These are phyloP conservation scores for Zaprionus taronus DNA, from an alignment of 1,140 invertebrate species.

Conservation along the genomic window DNA sequence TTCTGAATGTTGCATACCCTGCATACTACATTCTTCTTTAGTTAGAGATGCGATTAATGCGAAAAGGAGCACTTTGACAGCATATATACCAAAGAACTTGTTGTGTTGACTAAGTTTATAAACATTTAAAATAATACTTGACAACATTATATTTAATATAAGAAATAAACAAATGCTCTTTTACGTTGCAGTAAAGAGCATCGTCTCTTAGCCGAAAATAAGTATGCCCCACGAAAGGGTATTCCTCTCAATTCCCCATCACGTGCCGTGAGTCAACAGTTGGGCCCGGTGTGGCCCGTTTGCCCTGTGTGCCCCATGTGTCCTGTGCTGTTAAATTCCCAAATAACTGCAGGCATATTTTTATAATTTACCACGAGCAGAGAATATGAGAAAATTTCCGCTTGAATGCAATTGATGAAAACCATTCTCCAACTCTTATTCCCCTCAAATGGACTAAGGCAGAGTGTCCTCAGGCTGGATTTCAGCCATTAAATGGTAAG, in stretches of 20 bases:
- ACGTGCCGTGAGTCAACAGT: not conserved
- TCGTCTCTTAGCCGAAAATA: too few relatives aligned
- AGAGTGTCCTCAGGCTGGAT: constrained; percentile 30
- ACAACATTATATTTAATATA: too few relatives aligned
- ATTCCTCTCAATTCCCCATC: not conserved
- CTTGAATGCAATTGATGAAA: constrained; percentile 27
- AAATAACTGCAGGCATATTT: constrained; percentile 13
- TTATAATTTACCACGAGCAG: not conserved
- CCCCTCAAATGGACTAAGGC: not conserved
- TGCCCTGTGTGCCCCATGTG: not conserved
- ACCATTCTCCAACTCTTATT: not conserved
- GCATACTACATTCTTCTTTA: too few relatives aligned
- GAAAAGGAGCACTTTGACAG: too few relatives aligned
- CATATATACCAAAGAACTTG: too few relatives aligned
- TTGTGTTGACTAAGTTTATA: too few relatives aligned
- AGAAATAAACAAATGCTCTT: too few relatives aligned
- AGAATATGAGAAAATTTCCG: not conserved
- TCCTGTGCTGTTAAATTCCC: not conserved
- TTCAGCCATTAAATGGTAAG: constrained; percentile 50
- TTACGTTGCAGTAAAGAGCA: too few relatives aligned
- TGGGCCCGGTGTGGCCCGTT: too few relatives aligned
- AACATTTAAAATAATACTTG: too few relatives aligned
- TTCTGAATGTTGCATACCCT: too few relatives aligned
- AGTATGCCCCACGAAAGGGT: not conserved
- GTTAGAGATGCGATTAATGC: too few relatives aligned